Base-by-base conservation (phyloP, 2,888 invertebrate species). In the Tigriopus californicus region DNA sequence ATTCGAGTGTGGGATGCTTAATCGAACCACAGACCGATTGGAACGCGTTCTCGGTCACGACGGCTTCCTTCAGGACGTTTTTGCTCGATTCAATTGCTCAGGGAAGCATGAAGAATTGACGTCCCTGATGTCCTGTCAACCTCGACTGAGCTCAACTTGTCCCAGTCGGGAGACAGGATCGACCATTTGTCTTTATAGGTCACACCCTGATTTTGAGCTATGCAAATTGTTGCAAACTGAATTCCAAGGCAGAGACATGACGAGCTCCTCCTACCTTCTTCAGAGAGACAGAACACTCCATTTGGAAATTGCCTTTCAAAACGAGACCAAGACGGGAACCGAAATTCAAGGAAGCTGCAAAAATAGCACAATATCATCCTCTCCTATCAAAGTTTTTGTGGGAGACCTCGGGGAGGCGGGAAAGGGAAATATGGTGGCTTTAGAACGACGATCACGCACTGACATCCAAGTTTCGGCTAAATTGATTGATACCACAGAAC, bases 1-100 rank as follows among this genome's bases (percentile, higher is more conserved):
- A 52, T 52, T 52, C 24, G 52, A 52, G 15, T 52, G 52, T 52
- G 52, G 52, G 6, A 24, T 52, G 15, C 25, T 52, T 1, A 52
- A 52, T 25, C 52, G 52, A n/a, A 52, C 25, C 15, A 5, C 33
- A 33, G 33, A 33, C 33, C 33, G 4, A 8, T 5, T 33, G 33
- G 33, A 33, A 33, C 33, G 33, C 3, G 33, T 33, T 33, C 33
- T 33, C 33, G 8, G 8, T 8, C 33, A 33, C 33, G 33, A 33
- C 3, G 52, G 25, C 8, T 52, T 52, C 52, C 52, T 52, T 4
- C 52, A 25, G 15, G 13, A 24, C 15, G 22, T 52, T 33, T 52
- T 24, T 25, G 52, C 52, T 4, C 33, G 25, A 18, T 15, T 52
- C 33, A 24, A 52, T 15, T 52, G 52, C 25, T 25, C 24, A 25